Evolutionary conservation across 2,113 vertebrate species (phyloP).

Genomic region (Lasiurus borealis): DNA sequence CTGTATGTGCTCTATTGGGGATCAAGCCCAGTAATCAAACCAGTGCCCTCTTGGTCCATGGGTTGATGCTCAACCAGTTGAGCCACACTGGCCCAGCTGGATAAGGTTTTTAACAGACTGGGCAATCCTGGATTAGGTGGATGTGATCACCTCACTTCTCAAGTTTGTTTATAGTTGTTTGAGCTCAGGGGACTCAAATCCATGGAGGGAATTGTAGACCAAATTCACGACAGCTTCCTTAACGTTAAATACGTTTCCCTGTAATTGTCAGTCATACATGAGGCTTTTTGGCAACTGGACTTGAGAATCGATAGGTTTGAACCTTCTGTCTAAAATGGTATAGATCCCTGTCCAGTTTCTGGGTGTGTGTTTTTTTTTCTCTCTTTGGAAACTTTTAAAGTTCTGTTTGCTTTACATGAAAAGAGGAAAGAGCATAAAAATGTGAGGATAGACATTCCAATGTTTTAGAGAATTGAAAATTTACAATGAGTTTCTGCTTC

Average conservation of each 20-base stretch:
- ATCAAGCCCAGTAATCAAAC: too few relatives aligned
- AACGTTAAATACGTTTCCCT: background rate
- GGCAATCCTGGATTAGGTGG: background rate
- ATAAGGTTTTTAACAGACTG: background rate
- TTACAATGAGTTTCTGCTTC: background rate
- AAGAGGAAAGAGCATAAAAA: background rate
- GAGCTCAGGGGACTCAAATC: background rate
- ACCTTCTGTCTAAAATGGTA: background rate
- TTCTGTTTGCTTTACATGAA: background rate
- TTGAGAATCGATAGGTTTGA: background rate
- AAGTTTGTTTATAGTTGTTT: background rate
- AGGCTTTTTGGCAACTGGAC: background rate
- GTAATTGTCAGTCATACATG: background rate
- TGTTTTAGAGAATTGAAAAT: background rate
- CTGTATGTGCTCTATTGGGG: too few relatives aligned
- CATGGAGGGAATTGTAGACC: background rate
- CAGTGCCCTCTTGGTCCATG: too few relatives aligned
- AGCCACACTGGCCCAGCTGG: too few relatives aligned
- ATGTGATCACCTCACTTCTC: background rate
- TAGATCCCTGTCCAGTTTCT: background rate
- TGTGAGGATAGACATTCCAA: background rate
- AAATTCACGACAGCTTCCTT: background rate
- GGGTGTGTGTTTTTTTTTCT: background rate
- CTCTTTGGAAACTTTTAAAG: slow-evolving; percentile 24
- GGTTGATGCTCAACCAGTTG: too few relatives aligned